A percentile compares a stretch with the other conserved stretches of the same genome.
Conservation (phyloP, 1,140 invertebrate species). For the Apis florea region DNA sequence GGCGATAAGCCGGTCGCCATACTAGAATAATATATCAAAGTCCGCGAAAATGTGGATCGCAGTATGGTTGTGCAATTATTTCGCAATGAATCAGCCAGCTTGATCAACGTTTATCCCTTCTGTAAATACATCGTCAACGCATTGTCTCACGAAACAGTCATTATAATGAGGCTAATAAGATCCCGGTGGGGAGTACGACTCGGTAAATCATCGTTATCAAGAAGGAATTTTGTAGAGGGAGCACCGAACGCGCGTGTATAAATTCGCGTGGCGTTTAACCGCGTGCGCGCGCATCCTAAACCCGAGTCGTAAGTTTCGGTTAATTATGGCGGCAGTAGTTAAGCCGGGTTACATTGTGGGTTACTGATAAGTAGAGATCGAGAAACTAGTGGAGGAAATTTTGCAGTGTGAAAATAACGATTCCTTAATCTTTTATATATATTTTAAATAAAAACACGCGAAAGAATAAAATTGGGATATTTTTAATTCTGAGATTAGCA, state of each 20-base stretch:
- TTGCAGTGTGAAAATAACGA: no score
- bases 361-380: neutral
- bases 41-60: neutral
- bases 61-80: neutral
- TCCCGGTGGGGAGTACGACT: neutral
- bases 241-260: neutral
- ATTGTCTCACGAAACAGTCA: neutral
- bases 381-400: no score
- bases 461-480: no score
- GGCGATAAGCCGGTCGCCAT: neutral
- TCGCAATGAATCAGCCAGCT: neutral
- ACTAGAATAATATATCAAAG: neutral
- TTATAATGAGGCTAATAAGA: neutral
- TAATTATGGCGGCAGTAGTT: constrained; percentile 1
- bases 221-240: neutral
- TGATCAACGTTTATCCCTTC: neutral
- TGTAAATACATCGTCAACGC: neutral
- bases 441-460: no score
- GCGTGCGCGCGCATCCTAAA: constrained; percentile 6
- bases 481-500: no score
- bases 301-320: constrained; percentile 12
- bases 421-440: no score
- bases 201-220: constrained; percentile 28
- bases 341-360: neutral
- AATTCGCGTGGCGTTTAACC: constrained; percentile 17